phyloP scores from a whole-genome alignment of 2,113 vertebrate genomes.

The Protomyctophum bolini region DNA sequence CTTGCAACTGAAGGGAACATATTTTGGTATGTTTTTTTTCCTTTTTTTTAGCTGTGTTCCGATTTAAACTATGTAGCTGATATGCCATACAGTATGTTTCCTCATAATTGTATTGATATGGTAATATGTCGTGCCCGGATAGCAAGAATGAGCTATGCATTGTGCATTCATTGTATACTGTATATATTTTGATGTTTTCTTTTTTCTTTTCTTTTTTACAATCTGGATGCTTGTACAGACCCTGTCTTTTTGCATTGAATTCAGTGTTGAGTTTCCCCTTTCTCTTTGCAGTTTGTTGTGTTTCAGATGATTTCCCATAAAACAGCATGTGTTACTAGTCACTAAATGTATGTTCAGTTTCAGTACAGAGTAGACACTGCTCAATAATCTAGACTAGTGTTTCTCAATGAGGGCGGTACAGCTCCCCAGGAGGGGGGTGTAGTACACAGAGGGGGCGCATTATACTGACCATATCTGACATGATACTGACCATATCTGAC shows the following conservation, averaged over 20 bases:
- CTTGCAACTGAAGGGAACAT: conserved; percentile 38
- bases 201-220: conserved; percentile 55
- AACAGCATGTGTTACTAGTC: conserved; percentile 13
- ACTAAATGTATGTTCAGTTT: conserved; percentile 37
- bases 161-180: conserved; percentile 72
- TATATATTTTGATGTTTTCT: conserved; percentile 64
- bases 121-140: conserved; percentile 62
- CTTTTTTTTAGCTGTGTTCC: conserved; percentile 52
- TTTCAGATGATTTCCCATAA: conserved; percentile 11
- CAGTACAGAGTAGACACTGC: conserved; percentile 22
- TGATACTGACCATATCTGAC: no score
- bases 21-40: conserved; percentile 41
- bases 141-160: conserved; percentile 67
- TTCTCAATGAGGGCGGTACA: background rate
- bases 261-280: conserved; percentile 31
- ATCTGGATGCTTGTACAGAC: conserved; percentile 70
- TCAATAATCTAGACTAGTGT: conserved; percentile 2
- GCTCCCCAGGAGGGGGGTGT: no score
- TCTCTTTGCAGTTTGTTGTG: conserved; percentile 13
- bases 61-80: conserved; percentile 55
- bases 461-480: no score
- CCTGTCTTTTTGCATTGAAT: conserved; percentile 20
- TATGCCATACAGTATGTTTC: conserved; percentile 56
- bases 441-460: no score
- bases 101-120: conserved; percentile 51